Conservation (phyloP, 2,797 vertebrate species). For the Sarcophilus harrisii region DNA sequence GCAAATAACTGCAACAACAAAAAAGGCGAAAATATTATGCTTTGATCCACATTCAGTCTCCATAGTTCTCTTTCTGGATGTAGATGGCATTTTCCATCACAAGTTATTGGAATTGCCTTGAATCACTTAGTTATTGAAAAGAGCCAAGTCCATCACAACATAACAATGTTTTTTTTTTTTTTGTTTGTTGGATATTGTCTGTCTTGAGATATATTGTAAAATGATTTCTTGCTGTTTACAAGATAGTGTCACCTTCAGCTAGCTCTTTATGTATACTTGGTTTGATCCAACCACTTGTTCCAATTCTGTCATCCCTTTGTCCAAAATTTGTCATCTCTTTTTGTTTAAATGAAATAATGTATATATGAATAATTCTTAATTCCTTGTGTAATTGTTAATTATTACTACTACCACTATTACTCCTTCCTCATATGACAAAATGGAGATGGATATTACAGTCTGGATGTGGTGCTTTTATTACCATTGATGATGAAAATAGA, state of each 20-base stretch:
- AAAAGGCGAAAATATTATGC: too few relatives aligned
- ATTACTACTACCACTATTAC: background rate
- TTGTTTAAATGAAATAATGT: background rate
- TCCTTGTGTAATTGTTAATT: background rate
- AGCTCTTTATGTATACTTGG: background rate
- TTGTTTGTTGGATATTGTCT: background rate
- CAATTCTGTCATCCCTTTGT: background rate
- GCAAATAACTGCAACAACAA: too few relatives aligned
- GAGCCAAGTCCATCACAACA: too few relatives aligned
- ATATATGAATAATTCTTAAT: background rate
- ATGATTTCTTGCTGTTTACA: background rate
- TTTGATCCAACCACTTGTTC: background rate
- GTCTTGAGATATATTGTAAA: background rate
- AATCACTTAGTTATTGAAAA: too few relatives aligned
- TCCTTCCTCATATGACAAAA: background rate
- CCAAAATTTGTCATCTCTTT: background rate
- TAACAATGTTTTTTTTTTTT: background rate
- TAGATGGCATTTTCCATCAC: too few relatives aligned
- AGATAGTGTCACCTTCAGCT: background rate
- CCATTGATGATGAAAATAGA: background rate
- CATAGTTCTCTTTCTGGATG: too few relatives aligned
- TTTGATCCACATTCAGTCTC: too few relatives aligned
- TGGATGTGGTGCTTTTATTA: background rate
- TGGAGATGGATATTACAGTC: background rate
- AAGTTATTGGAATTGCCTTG: too few relatives aligned